Conservation (phyloP, 1,140 invertebrate genomes). For the Sycophaga agraensis region DNA sequence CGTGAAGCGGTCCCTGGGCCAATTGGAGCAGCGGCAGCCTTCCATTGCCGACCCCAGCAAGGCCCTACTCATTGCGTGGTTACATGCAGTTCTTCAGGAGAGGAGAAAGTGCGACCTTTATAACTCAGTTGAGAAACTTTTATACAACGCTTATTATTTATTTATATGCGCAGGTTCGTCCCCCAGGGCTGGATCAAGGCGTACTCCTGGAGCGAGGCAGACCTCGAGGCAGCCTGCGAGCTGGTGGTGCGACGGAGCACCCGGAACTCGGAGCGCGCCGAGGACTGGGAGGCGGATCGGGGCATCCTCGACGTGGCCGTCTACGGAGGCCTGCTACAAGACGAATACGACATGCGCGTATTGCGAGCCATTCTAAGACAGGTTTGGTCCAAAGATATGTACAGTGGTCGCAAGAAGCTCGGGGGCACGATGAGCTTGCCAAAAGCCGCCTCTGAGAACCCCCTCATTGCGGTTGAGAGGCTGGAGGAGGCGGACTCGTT, state of each 20-base stretch:
- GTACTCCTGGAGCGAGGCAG: conserved; percentile 87
- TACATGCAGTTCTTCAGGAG: conserved; percentile 88
- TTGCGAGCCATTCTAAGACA: conserved; percentile 74
- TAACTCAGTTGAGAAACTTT: not conserved
- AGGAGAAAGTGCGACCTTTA: conserved; percentile 67
- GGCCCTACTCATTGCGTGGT: conserved; percentile 74
- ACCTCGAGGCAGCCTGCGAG: conserved; percentile 76
- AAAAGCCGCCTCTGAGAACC: conserved; percentile 63
- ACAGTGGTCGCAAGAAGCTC: conserved; percentile 62
- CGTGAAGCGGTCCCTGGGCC: conserved; percentile 55
- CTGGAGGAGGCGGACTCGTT: conserved; percentile 71
- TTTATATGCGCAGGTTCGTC: conserved; percentile 40
- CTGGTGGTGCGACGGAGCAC: conserved; percentile 62
- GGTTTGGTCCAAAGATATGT: conserved; percentile 67
- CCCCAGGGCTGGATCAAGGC: conserved; percentile 56
- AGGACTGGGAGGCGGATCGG: conserved; percentile 76
- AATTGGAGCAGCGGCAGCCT: conserved; percentile 46
- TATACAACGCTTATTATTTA: not conserved
- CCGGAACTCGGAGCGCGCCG: not conserved
- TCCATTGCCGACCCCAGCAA: conserved; percentile 52
- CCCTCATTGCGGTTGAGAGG: conserved; percentile 62
- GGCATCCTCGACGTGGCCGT: conserved; percentile 81
- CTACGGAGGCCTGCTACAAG: conserved; percentile 87
- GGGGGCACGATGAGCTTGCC: conserved; percentile 60
- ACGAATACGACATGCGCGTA: conserved; percentile 74